Evolutionary conservation across 2,888 invertebrate genomes (phyloP).

Genomic region (Pyralis farinalis): DNA sequence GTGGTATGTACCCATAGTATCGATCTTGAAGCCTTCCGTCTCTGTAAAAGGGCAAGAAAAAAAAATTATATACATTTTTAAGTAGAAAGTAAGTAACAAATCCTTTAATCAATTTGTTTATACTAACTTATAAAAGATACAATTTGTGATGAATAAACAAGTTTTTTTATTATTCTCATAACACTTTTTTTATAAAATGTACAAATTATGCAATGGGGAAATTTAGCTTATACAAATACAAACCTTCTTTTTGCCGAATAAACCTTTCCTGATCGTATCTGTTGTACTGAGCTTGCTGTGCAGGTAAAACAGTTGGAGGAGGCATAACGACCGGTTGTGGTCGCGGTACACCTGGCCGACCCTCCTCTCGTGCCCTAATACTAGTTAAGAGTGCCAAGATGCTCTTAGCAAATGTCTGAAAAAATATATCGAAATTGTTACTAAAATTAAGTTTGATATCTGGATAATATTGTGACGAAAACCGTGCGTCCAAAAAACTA

Average conservation of each 20-base stretch:
- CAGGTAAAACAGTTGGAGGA: slow-evolving; percentile 84
- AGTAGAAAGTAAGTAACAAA: no score
- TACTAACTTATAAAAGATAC: no score
- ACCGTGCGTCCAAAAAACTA: no score
- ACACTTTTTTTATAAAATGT: no score
- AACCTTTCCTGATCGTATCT: slow-evolving; percentile 99
- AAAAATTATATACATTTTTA: slow-evolving; percentile 3
- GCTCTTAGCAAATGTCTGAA: slow-evolving; percentile 93
- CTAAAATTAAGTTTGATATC: no score
- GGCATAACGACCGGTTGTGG: slow-evolving; percentile 81
- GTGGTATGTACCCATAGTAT: slow-evolving; percentile 98
- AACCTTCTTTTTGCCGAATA: slow-evolving; percentile 94
- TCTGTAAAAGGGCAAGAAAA: slow-evolving; percentile 84
- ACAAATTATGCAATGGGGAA: no score
- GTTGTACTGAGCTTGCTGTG: slow-evolving; percentile 93
- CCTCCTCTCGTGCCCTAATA: slow-evolving; percentile 96
- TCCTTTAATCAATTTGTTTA: no score
- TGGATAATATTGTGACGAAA: no score
- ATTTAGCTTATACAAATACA: no score
- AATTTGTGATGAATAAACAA: no score
- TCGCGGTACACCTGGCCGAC: slow-evolving; percentile 78
- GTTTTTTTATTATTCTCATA: no score
- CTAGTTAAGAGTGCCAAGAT: slow-evolving; percentile 94
- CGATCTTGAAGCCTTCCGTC: slow-evolving; percentile 99
- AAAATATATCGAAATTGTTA: slow-evolving; percentile 17